Evolutionary conservation across 1,140 invertebrate species (phyloP).

Genomic region (Procambarus clarkii): DNA sequence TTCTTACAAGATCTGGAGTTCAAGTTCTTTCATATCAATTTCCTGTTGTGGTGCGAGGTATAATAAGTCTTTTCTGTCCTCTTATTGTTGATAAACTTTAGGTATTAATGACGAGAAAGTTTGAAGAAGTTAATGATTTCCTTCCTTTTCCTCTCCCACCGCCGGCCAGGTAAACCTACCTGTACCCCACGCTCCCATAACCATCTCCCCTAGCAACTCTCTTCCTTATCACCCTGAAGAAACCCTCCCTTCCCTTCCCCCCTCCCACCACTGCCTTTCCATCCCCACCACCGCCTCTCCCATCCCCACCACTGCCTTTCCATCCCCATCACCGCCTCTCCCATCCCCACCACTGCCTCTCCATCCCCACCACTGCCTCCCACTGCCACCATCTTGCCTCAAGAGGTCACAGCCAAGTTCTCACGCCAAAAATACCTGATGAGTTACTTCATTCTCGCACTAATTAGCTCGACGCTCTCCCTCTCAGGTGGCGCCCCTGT

Average conservation of each 20-base stretch:
- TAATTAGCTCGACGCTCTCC: slow-evolving; percentile 10
- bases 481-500: slow-evolving; percentile 9
- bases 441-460: slow-evolving; percentile 49
- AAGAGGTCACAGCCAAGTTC: slow-evolving; percentile 43
- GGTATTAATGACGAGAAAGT: slow-evolving; percentile 52
- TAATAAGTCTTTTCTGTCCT: slow-evolving; percentile 32
- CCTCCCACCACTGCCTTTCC: not conserved
- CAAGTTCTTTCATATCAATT: too few relatives aligned
- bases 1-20: too few relatives aligned
- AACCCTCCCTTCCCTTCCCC: not conserved
- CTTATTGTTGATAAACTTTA: slow-evolving; percentile 55
- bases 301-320: not conserved
- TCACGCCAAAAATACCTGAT: slow-evolving; percentile 44
- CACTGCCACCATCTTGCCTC: not conserved
- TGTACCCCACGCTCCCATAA: not conserved
- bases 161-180: not conserved
- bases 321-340: too few relatives aligned
- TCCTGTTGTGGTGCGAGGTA: too few relatives aligned
- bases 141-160: not conserved
- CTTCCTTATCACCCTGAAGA: too few relatives aligned
- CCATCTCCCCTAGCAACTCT: not conserved
- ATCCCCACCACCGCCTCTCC: not conserved
- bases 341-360: not conserved
- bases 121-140: slow-evolving; percentile 40
- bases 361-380: not conserved